Conservation (phyloP, 2,888 invertebrate genomes). For the Lasioglossum zephyrum region DNA sequence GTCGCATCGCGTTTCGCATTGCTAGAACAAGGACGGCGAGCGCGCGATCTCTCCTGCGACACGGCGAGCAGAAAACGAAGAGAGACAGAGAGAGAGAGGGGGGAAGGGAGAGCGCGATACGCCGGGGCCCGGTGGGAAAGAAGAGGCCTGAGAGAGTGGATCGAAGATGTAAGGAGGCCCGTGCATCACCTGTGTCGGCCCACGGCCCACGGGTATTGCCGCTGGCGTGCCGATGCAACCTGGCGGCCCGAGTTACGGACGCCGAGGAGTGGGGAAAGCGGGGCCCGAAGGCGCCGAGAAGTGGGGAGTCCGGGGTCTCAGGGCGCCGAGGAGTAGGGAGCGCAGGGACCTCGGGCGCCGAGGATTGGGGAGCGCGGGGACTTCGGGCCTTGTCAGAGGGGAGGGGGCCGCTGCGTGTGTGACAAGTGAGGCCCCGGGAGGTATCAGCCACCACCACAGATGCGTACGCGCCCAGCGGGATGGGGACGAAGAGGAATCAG, state of each 20-base stretch:
- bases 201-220: slow-evolving; percentile 77
- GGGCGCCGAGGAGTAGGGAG: not conserved
- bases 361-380: slow-evolving; percentile 1
- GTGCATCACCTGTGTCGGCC: slow-evolving; percentile 79
- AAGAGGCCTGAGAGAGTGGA: slow-evolving; percentile 75
- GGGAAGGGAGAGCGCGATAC: slow-evolving; percentile 53
- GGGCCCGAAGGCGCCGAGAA: slow-evolving; percentile 31
- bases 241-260: slow-evolving; percentile 55
- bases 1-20: slow-evolving; percentile 10
- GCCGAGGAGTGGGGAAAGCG: slow-evolving; percentile 20
- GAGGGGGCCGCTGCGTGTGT: slow-evolving; percentile 68
- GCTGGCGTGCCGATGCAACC: slow-evolving; percentile 70
- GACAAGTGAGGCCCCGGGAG: slow-evolving; percentile 78
- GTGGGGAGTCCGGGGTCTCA: slow-evolving; percentile 13
- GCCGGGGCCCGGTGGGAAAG: slow-evolving; percentile 72
- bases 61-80: slow-evolving; percentile 28
- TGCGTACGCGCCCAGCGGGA: slow-evolving; percentile 48
- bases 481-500: slow-evolving; percentile 46
- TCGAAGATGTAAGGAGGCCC: slow-evolving; percentile 77
- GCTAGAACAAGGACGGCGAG: slow-evolving; percentile 22
- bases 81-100: not conserved
- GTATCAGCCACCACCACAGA: slow-evolving; percentile 67
- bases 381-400: not conserved
- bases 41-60: slow-evolving; percentile 50
- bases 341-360: slow-evolving; percentile 40